Evolutionary conservation across 2,113 vertebrate genomes (phyloP).

Genomic region (Hypomesus transpacificus): DNA sequence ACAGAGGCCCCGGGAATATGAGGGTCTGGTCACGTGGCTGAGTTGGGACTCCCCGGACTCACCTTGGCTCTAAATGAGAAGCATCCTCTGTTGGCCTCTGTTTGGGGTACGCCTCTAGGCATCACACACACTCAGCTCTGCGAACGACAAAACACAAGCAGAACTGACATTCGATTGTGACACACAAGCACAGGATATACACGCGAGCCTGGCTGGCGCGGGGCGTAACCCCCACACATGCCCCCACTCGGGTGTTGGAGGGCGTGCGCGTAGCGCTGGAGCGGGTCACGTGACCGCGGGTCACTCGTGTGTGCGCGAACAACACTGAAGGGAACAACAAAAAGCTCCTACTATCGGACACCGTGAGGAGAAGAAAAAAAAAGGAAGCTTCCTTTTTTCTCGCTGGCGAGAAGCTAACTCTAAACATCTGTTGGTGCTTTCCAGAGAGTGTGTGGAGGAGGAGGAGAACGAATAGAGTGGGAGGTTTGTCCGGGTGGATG

Average conservation of each 20-base stretch:
- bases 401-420: constrained; percentile 34
- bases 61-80: background rate
- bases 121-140: background rate
- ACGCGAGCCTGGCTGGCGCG: background rate
- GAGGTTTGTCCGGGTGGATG: background rate
- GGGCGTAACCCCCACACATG: too few species aligned
- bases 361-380: constrained; percentile 1
- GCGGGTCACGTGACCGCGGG: too few species aligned
- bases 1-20: background rate
- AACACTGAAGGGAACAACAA: too few species aligned
- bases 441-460: constrained; percentile 9
- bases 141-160: background rate
- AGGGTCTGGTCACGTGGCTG: too few species aligned
- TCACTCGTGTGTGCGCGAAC: too few species aligned
- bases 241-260: too few species aligned
- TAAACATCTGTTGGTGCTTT: constrained; percentile 54
- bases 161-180: background rate
- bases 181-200: background rate
- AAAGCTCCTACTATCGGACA: too few species aligned
- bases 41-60: background rate
- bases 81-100: background rate
- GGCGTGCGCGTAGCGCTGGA: too few species aligned
- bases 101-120: background rate
- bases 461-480: background rate
- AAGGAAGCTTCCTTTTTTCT: constrained; percentile 37